These are phyloP conservation scores for Epizoanthus stellaris DNA, from an alignment of 92 coral and sea anemone species.

Conservation along the genomic window DNA sequence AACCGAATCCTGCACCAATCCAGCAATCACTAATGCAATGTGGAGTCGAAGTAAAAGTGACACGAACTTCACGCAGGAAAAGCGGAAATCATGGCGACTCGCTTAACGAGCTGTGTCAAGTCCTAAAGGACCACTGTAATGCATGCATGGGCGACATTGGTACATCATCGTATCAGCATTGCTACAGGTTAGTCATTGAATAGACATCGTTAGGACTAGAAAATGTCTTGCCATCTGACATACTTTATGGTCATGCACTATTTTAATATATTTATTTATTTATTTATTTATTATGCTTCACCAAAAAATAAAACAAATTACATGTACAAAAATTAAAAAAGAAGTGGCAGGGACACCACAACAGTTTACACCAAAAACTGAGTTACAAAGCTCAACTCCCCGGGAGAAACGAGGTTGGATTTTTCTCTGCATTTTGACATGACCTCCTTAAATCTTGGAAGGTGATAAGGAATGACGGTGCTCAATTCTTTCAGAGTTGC, in stretches of 20 bases:
- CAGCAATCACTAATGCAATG: constrained; percentile 25
- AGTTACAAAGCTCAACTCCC: constrained; percentile 57
- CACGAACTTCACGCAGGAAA: constrained; percentile 20
- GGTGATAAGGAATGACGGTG: constrained; percentile 46
- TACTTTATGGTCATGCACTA: too few relatives aligned
- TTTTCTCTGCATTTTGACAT: constrained; percentile 28
- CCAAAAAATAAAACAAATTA: too few relatives aligned
- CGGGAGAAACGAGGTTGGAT: constrained; percentile 32
- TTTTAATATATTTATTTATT: too few relatives aligned
- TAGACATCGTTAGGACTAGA: too few relatives aligned
- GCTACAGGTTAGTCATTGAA: constrained; percentile 33
- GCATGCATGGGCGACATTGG: constrained; percentile 31
- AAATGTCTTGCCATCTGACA: too few relatives aligned
- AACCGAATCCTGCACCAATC: constrained; percentile 11
- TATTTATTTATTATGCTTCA: too few relatives aligned
- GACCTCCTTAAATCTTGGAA: constrained; percentile 42
- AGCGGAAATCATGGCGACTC: not conserved
- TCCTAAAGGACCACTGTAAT: constrained; percentile 51
- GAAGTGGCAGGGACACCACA: too few relatives aligned
- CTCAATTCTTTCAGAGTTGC: constrained; percentile 60
- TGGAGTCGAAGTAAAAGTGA: constrained; percentile 38
- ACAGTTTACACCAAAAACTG: constrained; percentile 44
- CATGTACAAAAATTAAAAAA: too few relatives aligned
- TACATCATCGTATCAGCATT: constrained; percentile 34
- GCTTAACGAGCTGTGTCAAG: constrained; percentile 36